These are phyloP conservation scores for Hyposmocoma kahamanoa DNA, from an alignment of 1,140 invertebrate genomes.

Conservation along the genomic window DNA sequence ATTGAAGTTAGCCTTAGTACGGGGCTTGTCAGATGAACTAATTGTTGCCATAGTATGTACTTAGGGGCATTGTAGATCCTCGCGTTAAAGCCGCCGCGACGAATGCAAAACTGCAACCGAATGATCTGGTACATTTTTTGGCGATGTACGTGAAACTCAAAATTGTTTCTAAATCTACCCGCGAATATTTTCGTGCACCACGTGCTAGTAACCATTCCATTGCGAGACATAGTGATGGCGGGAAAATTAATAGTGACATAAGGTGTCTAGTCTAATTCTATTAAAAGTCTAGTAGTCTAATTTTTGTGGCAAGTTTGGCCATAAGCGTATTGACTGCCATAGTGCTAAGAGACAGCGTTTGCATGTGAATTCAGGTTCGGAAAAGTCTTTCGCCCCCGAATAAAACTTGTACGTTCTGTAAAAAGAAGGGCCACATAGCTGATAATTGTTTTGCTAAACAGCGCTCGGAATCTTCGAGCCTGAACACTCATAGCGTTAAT, in stretches of 20 bases:
- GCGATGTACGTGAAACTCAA: slow-evolving; percentile 3
- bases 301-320: slow-evolving; percentile 1
- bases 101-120: slow-evolving; percentile 5
- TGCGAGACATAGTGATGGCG: neutral
- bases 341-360: too few species aligned
- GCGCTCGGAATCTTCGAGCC: neutral
- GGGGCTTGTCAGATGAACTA: slow-evolving; percentile 1
- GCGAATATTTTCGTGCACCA: neutral
- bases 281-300: too few species aligned
- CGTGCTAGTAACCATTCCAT: neutral
- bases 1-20: neutral
- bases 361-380: neutral
- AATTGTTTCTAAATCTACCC: neutral
- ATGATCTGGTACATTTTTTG: slow-evolving; percentile 8
- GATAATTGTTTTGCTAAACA: slow-evolving; percentile 5
- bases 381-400: neutral
- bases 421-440: slow-evolving; percentile 3
- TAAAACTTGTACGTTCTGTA: slow-evolving; percentile 5
- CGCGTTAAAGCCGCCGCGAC: slow-evolving; percentile 7
- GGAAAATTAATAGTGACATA: too few species aligned
- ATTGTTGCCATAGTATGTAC: slow-evolving; percentile 1
- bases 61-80: slow-evolving; percentile 5
- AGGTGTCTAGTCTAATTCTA: neutral
- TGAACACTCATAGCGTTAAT: neutral
- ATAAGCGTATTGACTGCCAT: slow-evolving; percentile 1